These are phyloP conservation scores for Sorex maritimensis DNA, from an alignment of 2,797 vertebrate genomes.

Conservation along the genomic window DNA sequence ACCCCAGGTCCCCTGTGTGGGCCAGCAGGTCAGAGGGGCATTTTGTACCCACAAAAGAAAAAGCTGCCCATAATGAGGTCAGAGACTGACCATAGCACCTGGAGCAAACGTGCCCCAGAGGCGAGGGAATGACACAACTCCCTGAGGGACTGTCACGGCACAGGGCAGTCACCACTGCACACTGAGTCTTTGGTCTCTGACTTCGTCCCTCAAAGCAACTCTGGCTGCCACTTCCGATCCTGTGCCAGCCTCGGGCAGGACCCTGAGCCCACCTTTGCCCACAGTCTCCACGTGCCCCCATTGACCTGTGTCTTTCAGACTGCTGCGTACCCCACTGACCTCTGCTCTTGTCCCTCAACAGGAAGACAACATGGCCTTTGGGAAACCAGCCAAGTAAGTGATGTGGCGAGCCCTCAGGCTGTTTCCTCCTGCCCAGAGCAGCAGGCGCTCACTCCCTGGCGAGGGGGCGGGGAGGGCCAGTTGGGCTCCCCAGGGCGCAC, in stretches of 20 bases:
- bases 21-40: not conserved
- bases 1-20: not conserved
- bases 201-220: not conserved
- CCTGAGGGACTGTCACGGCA: not conserved
- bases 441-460: slow-evolving; percentile 3
- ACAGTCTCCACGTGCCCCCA: not conserved
- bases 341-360: slow-evolving; percentile 84
- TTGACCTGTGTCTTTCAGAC: not conserved
- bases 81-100: slow-evolving; percentile 23
- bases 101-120: not conserved
- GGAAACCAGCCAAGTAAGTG: slow-evolving; percentile 97
- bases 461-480: not conserved
- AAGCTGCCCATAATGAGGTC: not conserved
- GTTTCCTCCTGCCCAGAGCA: slow-evolving; percentile 23
- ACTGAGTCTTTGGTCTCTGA: not conserved
- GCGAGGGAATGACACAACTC: not conserved
- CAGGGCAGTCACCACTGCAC: not conserved
- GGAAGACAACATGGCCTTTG: slow-evolving; percentile 99
- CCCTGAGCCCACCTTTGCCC: not conserved
- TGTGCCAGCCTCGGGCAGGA: not conserved
- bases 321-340: slow-evolving; percentile 60
- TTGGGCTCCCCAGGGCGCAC: not conserved
- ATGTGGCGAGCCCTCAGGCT: not conserved
- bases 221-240: not conserved
- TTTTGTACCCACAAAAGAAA: not conserved